Percentiles rank a stretch among this genome's conserved stretches.
phyloP scores from a whole-genome alignment of 1,140 invertebrate species.

The Mya arenaria region DNA sequence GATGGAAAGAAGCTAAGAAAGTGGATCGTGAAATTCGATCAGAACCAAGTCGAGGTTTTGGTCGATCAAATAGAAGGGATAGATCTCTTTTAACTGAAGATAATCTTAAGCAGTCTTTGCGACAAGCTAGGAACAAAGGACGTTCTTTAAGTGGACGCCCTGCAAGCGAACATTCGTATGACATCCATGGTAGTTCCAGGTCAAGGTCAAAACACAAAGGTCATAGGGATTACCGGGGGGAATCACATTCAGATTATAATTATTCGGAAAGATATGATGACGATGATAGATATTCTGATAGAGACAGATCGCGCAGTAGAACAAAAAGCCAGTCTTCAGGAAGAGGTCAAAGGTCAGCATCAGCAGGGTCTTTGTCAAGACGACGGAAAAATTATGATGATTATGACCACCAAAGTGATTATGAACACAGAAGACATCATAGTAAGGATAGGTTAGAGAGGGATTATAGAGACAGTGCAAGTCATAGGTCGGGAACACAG shows the following conservation, averaged over 20 bases:
- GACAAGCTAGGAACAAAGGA: conserved; percentile 34
- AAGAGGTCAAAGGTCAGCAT: conserved; percentile 35
- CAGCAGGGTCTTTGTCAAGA: conserved; percentile 3
- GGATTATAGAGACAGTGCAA: conserved; percentile 17
- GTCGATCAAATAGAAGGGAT: conserved; percentile 23
- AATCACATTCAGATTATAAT: conserved; percentile 11
- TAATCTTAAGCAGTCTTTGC: conserved; percentile 47
- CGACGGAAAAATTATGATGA: conserved; percentile 39
- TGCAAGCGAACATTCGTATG: conserved; percentile 14
- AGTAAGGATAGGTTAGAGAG: neutral
- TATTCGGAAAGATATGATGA: conserved; percentile 5
- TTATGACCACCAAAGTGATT: conserved; percentile 27
- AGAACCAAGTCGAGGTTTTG: conserved; percentile 27
- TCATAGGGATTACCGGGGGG: conserved; percentile 3
- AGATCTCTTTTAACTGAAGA: neutral
- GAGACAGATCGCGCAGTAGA: conserved; percentile 18
- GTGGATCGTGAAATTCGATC: neutral
- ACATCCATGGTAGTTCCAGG: conserved; percentile 32
- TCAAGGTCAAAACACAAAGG: conserved; percentile 28
- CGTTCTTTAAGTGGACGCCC: conserved; percentile 27
- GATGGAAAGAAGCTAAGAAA: conserved; percentile 21
- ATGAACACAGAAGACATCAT: conserved; percentile 19
- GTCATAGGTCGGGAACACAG: conserved; percentile 40
- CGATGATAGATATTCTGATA: no score
- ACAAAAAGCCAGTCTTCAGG: neutral